These are phyloP conservation scores for Hoplias malabaricus DNA, from an alignment of 2,113 vertebrate species.

Conservation along the genomic window DNA sequence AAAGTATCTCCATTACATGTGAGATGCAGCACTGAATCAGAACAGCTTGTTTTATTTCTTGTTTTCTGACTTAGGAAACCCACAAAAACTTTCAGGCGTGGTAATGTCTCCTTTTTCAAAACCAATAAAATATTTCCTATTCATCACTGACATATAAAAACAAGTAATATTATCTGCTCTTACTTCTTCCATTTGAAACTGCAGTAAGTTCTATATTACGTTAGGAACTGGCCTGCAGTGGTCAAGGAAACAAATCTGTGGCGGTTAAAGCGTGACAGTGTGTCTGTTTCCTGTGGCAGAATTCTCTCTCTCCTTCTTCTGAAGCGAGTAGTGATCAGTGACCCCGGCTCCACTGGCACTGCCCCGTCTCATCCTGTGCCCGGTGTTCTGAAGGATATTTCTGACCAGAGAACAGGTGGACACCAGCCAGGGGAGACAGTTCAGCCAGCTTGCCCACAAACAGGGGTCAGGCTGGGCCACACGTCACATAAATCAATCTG, in stretches of 20 bases:
- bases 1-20: too few relatives aligned
- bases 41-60: too few relatives aligned
- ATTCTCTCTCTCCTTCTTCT: conserved; percentile 5
- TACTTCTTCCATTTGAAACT: background rate
- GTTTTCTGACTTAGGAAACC: too few relatives aligned
- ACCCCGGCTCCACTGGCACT: conserved; percentile 55
- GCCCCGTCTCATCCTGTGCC: conserved; percentile 35
- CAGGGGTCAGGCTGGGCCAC: conserved; percentile 62
- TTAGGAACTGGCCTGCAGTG: background rate
- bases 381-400: conserved; percentile 49
- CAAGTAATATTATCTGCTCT: background rate
- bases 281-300: conserved; percentile 1
- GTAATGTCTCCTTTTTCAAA: too few relatives aligned
- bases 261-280: background rate
- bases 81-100: too few relatives aligned
- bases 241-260: background rate
- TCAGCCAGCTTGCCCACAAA: conserved; percentile 54
- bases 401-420: conserved; percentile 65
- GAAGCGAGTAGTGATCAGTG: conserved; percentile 58
- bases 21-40: too few relatives aligned
- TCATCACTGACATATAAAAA: background rate
- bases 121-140: too few relatives aligned
- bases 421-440: conserved; percentile 50
- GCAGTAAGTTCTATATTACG: background rate
- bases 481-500: conserved; percentile 69